Evolutionary conservation across 2,797 vertebrate species (phyloP).

Genomic region (Steatocranus sp.): DNA sequence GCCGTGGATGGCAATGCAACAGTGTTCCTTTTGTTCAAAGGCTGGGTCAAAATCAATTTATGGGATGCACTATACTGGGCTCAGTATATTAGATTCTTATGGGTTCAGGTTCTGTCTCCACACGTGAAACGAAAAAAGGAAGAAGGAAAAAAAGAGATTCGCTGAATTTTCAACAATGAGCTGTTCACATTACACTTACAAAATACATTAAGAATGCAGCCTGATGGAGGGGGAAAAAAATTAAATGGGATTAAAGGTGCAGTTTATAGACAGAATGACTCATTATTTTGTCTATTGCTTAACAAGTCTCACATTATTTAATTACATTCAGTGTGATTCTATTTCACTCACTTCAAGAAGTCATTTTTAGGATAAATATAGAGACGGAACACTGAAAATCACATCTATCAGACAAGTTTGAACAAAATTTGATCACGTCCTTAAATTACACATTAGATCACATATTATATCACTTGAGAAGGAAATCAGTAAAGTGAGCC

Average conservation of each 20-base stretch:
- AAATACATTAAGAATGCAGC: constrained; percentile 35
- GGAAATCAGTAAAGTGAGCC: neutral
- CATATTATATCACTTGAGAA: neutral
- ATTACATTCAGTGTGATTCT: constrained; percentile 1
- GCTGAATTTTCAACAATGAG: constrained; percentile 30
- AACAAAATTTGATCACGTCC: neutral
- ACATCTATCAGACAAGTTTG: neutral
- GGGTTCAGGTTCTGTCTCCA: constrained; percentile 33
- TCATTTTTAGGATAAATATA: constrained; percentile 4
- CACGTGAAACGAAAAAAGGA: constrained; percentile 18
- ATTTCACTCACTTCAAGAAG: neutral
- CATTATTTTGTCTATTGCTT: constrained; percentile 42
- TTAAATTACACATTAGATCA: constrained; percentile 16
- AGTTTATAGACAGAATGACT: constrained; percentile 43
- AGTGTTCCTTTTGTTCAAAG: constrained; percentile 90
- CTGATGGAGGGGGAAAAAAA: neutral
- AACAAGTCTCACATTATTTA: constrained; percentile 35
- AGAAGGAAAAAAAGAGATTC: neutral
- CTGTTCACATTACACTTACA: constrained; percentile 17
- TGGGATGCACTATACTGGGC: constrained; percentile 59
- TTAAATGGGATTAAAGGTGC: constrained; percentile 47
- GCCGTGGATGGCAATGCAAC: constrained; percentile 87
- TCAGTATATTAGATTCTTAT: constrained; percentile 49
- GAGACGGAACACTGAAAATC: neutral
- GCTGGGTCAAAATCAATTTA: constrained; percentile 76